Evolutionary conservation across 2,797 vertebrate genomes (phyloP), one percentile per base, ranked within the genome.

Genomic region (Molossus molossus): DNA sequence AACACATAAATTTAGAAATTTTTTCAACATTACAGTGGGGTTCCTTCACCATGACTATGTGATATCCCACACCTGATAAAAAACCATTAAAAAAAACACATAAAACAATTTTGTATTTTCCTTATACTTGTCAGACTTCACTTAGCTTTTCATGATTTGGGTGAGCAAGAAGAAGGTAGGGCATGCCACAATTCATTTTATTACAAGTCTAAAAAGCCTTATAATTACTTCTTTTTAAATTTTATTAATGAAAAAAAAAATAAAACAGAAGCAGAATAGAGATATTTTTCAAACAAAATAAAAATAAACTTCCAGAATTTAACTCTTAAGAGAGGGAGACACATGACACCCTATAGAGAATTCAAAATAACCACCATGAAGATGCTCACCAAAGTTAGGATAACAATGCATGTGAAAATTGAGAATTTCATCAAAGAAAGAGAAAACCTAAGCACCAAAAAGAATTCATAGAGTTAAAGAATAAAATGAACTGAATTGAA

Each of bases 21-120:
- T 99, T 99, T 0, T 99, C 99, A 77, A 99, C 98, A 60, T 99
- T 99, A 95, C 99, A 99, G 87, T 99, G 98, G 9, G 99, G 98
- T 20, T 99, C 99, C 97, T 99, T 99, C 77, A 99, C 99, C 91
- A 99, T 99, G 98, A 99, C 98, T 99, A 99, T 99, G 98, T 99
- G 99, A 98, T 99, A 99, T 29, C 99, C 99, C 29, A 99, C 99
- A 97, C 99, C 99, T 99, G 98, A 48, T 48, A 17, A 92, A 65
- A 65, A 94, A 55, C 4, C 37, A 96, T 1, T 92, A 0, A 92
- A 53, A 95, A 83, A 13, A 70, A 89, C 17, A 90, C 65, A 80
- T 58, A 72, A 69, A 94, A 91, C 7, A 57, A 23, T 48, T 58
- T 81, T 65, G 6, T 64, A 75, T 10, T 92, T 94, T 6, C 15